Base-by-base conservation (phyloP, 2,113 vertebrate species). In the Labeo rohita region DNA sequence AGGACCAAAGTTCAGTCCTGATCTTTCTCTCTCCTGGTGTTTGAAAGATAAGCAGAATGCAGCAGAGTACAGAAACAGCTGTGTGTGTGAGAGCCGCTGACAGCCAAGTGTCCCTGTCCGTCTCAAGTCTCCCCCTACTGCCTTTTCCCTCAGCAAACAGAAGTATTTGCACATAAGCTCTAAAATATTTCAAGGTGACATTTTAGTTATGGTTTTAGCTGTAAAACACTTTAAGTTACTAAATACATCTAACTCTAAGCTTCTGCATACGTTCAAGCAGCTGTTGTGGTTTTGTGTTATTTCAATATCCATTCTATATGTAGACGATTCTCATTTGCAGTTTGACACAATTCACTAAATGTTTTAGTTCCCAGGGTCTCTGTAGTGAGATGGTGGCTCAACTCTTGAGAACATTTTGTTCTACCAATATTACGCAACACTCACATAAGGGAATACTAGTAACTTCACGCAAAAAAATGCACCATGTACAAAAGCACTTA, bases 21-120 rank as follows among this genome's bases (percentile, higher is more conserved):
- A 43, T 34, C 61, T 50, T 80, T 86, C 78, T 56, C 45, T 81
- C 23, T 59, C 45, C 49, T 75, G 47, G 5, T 80, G 47, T 45
- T 45, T 66, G 34, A 68, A 76, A 84, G 77, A 81, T 18, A 28
- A 85, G 72, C 43, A 75, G 68, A 80, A 52, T 81, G 8, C 54
- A 21, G 54, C 54, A 86, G 86, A 93, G 84, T 34, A 73, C 39
- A 88, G 89, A 90, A 90, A 85, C 93, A 94, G 93, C 93, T 94
- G 85, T 87, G 66, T 56, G 65, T 66, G 50, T 66, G 78, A 74
- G 74, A 21, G 74, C 90, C 87, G 85, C 87, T 87, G 86, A 89
- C 86, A 72, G 86, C 83, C 93, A 91, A 90, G 89, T 93, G 92
- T 85, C 80, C 89, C 92, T 73, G 2, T 88, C 90, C 84, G 87